Conservation (phyloP, 2,888 invertebrate species). For the Phengaris arion region DNA sequence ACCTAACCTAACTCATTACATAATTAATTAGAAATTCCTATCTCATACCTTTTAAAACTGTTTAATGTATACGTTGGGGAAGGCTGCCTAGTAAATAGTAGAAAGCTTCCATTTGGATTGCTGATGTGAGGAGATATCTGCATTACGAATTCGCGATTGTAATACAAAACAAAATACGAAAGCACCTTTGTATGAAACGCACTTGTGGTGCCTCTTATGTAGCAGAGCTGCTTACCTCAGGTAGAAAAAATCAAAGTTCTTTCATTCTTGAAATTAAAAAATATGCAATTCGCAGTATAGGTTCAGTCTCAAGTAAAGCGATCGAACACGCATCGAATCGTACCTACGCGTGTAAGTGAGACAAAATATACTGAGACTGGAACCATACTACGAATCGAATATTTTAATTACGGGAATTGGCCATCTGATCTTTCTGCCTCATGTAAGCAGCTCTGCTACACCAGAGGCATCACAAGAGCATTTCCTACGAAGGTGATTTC, state of each 20-base stretch:
- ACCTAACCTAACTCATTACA: neutral
- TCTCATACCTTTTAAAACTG: neutral
- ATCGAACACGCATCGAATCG: too few species aligned
- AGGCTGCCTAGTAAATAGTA: neutral
- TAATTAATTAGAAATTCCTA: neutral
- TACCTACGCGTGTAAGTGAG: too few species aligned
- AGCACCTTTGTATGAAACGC: neutral
- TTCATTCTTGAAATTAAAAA: too few species aligned
- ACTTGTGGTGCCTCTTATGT: neutral
- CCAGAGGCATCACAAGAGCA: too few species aligned
- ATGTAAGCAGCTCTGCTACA: too few species aligned
- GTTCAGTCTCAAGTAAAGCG: too few species aligned
- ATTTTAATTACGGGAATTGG: neutral
- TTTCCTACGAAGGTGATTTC: too few species aligned
- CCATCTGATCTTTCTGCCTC: too few species aligned
- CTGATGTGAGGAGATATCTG: constrained; percentile 5
- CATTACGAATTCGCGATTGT: neutral
- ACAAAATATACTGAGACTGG: too few species aligned
- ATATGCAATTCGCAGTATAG: too few species aligned
- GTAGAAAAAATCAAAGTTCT: too few species aligned
- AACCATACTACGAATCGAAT: neutral
- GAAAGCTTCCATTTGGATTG: constrained; percentile 1
- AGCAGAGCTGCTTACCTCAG: too few species aligned
- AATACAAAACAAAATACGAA: neutral
- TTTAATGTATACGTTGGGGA: neutral